Evolutionary conservation across 2,797 vertebrate species (phyloP), one percentile per base, ranked within the genome.

Genomic region (Ctenopoma kingsleyae): DNA sequence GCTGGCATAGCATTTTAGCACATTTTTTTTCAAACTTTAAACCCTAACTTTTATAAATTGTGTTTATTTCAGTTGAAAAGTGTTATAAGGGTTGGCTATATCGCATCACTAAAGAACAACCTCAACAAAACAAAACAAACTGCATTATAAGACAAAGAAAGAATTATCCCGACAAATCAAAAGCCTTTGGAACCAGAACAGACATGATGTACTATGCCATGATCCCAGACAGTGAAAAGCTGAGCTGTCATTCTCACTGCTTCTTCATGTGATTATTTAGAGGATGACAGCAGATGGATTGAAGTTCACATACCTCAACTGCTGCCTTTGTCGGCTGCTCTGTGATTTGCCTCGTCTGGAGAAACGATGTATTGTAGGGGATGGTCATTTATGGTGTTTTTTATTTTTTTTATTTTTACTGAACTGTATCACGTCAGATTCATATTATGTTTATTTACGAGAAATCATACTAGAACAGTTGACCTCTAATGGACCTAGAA

Each of bases 281-380:
- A n/a, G 53, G 49, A 63, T 47, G 65, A 80, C 76, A 61, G 60
- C 49, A 78, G 38, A 79, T 3, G 6, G 57, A 80, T 71, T 70
- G 61, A 78, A 69, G 68, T 78, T 85, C 84, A 86, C 74, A 78
- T 83, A 89, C 90, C 89, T 91, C 87, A 85, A 74, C 46, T 72
- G 64, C 71, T 82, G 87, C 84, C 80, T 73, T 64, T 60, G 66
- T 71, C 78, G 69, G 87, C 82, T 73, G 82, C 82, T 82, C 76
- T 82, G 73, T 80, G 71, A 82, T 87, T 88, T 83, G 74, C 69
- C 74, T 82, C 79, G 74, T 87, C 68, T 71, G 77, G 59, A 82
- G 58, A 82, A 79, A 84, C 52, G 47, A 74, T 79, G 73, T 82
- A 60, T 78, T 84, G 43, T 64, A 69, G 55, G 62, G 38, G 62